Base-by-base conservation (phyloP, 2,888 invertebrate genomes). In the Tromatobia lineatoria region DNA sequence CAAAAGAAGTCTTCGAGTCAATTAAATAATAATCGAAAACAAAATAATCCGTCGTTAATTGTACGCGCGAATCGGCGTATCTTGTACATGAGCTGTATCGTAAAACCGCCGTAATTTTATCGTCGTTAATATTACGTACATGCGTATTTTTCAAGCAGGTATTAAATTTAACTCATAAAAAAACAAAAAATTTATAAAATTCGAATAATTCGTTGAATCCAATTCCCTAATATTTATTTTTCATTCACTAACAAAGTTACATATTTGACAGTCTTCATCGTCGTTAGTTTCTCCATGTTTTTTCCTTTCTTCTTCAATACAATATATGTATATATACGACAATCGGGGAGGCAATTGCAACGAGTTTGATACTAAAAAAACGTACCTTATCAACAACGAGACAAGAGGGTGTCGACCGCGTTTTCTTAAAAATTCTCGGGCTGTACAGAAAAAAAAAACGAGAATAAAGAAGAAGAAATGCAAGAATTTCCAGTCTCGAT, bases 141-240 rank as follows among this genome's bases (percentile, higher is more conserved):
- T 71, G 69, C 74, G 69, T 78, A 81, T 81, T 84, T 84, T 84
- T 70, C 4, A 76, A 71, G 20, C 59, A 67, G 47, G 38, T 82
- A 71, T 78, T n/a, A 47, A 69, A n/a, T 67, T 67, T 50, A 73
- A 38, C 61, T 78, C 4, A 71, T 69, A 67, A 47, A 29, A 18
- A 23, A 25, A n/a, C n/a, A 20, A 18, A 69, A 34, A 76, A 76
- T 66, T 47, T 11, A 25, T 47, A 57, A 69, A 61, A 38, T 20
- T 52, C 50, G 57, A 57, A 50, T 61, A 25, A 64, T 34, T 45
- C 13, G 45, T 66, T 25, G 66, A 66, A 66, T 64, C 74, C 42
- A 67, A 80, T 80, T 66, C 67, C 61, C 80, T 66, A 83, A 74
- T 70, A 81, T 84, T 80, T 73, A 83, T 84, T 75, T 70, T 81